Base-by-base conservation (phyloP, 2,797 vertebrate species). In the Denticeps clupeoides region DNA sequence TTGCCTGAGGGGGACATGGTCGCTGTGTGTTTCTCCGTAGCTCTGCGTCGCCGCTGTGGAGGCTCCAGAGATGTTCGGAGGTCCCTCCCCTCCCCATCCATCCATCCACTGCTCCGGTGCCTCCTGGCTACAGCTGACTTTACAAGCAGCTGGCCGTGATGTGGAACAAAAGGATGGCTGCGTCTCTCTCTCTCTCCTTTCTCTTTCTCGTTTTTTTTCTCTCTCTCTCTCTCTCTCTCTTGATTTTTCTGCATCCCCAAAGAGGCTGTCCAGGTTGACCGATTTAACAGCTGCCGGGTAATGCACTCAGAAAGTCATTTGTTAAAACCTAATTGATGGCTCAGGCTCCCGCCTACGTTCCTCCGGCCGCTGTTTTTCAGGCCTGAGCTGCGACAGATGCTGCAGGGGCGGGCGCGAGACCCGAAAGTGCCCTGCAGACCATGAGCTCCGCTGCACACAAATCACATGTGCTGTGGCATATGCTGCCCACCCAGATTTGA, bases 261-360 rank as follows among this genome's bases (percentile, higher is more conserved):
- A 45, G 58, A 8, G 38, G 47, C 41, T 53, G 71, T 66, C 73
- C 72, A 68, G 75, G 75, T 71, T 78, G 76, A 78, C 73, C 68
- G 70, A 78, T 79, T 83, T 82, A 79, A 77, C 77, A 79, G 73
- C 80, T 79, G 78, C 77, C 75, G 70, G 81, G 73, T 76, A 77
- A 77, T 72, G 71, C 69, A 79, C 66, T 65, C 67, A 75, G 70
- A 79, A 78, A 79, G 81, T 82, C 58, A 73, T 83, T 82, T 82
- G 78, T 82, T 84, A 79, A 82, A 81, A 80, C 75, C 74, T 73
- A 82, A 83, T 80, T 81, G 81, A 83, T 84, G 64, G 74, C 78
- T 79, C 68, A 71, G 73, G 71, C 78, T 79, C 64, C 70, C 9
- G 75, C 71, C 72, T 74, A 70, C 64, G 62, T 71, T 75, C 69